Base-by-base conservation (phyloP, 2,797 vertebrate species). In the Platalea minor region DNA sequence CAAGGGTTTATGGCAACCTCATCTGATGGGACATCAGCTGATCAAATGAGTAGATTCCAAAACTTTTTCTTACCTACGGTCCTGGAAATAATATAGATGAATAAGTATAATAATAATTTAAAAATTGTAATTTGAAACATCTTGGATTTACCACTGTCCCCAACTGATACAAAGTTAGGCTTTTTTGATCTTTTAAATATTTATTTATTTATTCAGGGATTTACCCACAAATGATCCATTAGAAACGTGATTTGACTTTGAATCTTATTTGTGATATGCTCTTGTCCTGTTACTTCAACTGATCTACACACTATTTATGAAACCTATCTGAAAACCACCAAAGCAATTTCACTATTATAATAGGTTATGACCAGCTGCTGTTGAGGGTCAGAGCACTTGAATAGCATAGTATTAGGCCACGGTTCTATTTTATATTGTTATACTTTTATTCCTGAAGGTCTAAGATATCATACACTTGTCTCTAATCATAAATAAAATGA, bases 401-500 rank as follows among this genome's bases (percentile, higher is more conserved):
- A 35, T 2, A 92, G 19, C 57, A 50, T 5, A 59, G 31, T 4
- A 46, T 14, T 24, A 67, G 53, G n/a, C 24, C 35, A 46, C 19
- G 84, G 28, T 7, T 82, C 50, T 73, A 60, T 54, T 93, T 82
- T 37, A 61, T 12, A 17, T 39, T n/a, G 31, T n/a, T 85, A 46
- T 31, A n/a, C 23, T 65, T 93, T 26, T 25, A 39, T 41, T 96
- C 92, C 75, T 95, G 54, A 91, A 92, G 31, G 57, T 68, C 64
- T 92, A 21, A 74, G 29, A 54, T 33, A 68, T 33, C 85, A 81
- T 46, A 43, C 31, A 43, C n/a, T 82, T 83, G 63, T 95, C 57
- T 81, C 53, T 73, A 83, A 79, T 81, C 63, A 93, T 93, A 96
- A 97, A 94, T 70, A 95, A 93, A 90, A 94, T 20, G 23, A 75